Conservation (phyloP, 1,140 invertebrate species). For the Lepidurus arcticus region DNA sequence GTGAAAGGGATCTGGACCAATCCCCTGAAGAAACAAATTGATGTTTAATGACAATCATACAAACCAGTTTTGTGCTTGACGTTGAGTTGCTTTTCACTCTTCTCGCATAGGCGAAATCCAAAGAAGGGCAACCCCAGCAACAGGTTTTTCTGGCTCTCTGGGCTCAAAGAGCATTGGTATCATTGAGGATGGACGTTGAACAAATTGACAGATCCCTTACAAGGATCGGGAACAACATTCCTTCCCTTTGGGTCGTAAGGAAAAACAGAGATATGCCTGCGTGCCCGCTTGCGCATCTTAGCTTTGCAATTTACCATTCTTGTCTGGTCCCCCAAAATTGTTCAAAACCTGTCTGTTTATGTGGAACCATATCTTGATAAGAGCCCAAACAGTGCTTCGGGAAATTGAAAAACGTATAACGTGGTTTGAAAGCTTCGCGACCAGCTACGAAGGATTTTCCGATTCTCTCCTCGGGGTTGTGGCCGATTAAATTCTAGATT, state of each 20-base stretch:
- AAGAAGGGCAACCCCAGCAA: background rate
- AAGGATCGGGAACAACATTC: conserved; percentile 4
- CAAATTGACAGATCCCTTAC: conserved; percentile 17
- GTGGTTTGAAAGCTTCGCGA: too few species aligned
- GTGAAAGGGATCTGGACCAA: too few species aligned
- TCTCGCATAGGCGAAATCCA: background rate
- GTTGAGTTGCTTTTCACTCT: background rate
- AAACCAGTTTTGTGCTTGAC: background rate
- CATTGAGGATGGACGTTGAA: background rate
- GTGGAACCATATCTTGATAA: background rate
- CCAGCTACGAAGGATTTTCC: too few species aligned
- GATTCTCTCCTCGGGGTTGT: too few species aligned
- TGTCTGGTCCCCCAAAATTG: background rate
- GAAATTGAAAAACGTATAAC: too few species aligned
- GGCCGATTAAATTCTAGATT: background rate
- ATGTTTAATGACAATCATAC: background rate
- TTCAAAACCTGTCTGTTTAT: background rate
- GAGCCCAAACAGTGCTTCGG: background rate
- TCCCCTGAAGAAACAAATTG: too few species aligned
- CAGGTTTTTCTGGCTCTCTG: background rate
- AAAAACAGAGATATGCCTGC: background rate
- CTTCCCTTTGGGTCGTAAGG: background rate
- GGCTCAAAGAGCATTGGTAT: background rate
- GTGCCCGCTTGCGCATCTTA: too few species aligned
- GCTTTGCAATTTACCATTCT: background rate